These are phyloP conservation scores for Egretta garzetta DNA, from an alignment of 2,113 vertebrate genomes.

Conservation along the genomic window DNA sequence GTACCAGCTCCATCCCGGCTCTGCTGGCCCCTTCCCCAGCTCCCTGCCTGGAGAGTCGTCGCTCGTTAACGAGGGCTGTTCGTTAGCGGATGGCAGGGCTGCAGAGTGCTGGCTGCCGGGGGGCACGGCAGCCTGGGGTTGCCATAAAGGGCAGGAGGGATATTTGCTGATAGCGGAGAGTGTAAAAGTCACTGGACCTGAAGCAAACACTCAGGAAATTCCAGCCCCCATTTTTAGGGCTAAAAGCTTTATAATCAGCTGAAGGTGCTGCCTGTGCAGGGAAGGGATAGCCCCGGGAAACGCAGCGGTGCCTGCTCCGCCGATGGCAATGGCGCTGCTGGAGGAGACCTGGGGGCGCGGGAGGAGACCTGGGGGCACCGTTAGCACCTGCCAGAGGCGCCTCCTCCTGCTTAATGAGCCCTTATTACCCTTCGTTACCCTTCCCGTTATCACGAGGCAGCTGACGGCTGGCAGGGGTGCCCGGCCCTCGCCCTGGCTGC, in stretches of 20 bases:
- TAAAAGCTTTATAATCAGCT: not conserved
- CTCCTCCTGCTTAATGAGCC: not conserved
- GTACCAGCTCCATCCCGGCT: constrained; percentile 59
- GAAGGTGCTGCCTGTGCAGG: not conserved
- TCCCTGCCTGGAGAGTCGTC: not conserved
- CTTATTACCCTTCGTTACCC: not conserved
- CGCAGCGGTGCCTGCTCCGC: not conserved
- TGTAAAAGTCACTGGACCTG: not conserved
- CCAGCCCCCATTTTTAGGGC: not conserved
- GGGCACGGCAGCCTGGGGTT: not conserved
- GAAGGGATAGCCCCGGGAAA: not conserved
- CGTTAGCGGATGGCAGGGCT: not conserved
- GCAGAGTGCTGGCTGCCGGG: not conserved
- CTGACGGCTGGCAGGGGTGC: not conserved
- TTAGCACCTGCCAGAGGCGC: not conserved
- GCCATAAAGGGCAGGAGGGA: not conserved
- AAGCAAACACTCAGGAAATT: not conserved
- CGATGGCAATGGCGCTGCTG: not conserved
- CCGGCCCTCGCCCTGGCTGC: not conserved
- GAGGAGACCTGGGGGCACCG: not conserved
- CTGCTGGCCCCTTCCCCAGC: not conserved
- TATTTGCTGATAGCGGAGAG: not conserved
- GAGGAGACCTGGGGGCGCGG: not conserved
- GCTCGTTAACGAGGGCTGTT: not conserved
- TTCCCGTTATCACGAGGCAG: not conserved